phyloP scores from a whole-genome alignment of 2,888 invertebrate species.

The Papilio protenor region DNA sequence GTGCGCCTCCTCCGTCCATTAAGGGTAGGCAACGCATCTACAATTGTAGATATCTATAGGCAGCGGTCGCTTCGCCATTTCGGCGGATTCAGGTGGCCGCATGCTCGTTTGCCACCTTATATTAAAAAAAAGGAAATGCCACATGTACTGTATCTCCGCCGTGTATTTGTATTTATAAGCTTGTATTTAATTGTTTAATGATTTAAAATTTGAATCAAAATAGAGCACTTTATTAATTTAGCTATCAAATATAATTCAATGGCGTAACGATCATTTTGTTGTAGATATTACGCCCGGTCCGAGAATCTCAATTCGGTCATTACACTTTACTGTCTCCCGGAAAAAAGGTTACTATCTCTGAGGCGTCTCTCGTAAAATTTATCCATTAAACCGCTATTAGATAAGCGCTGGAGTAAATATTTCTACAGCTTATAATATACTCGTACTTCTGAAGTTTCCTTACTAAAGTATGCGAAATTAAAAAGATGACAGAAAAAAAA shows the following conservation, averaged over 20 bases:
- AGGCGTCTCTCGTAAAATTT: constrained; percentile 36
- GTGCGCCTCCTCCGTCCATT: no score
- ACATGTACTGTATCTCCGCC: no score
- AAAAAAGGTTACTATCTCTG: constrained; percentile 41
- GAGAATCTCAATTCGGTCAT: constrained; percentile 35
- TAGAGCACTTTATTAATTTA: not conserved
- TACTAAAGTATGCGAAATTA: not conserved
- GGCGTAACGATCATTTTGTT: constrained; percentile 50
- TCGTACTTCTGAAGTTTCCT: not conserved
- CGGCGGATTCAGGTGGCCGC: no score
- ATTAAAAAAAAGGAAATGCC: no score
- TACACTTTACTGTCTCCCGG: constrained; percentile 43
- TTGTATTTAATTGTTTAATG: not conserved
- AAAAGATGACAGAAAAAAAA: not conserved
- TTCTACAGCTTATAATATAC: not conserved
- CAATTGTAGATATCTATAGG: no score
- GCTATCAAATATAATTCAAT: constrained; percentile 3
- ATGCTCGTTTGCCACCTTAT: no score
- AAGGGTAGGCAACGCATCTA: no score
- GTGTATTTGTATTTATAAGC: not conserved
- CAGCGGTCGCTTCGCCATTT: no score
- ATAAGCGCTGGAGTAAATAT: constrained; percentile 13
- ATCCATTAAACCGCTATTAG: constrained; percentile 35
- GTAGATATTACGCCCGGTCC: constrained; percentile 48
- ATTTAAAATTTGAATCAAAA: not conserved